phyloP scores from a whole-genome alignment of 2,888 invertebrate genomes.

The Mongoloraphidia duomilia region DNA sequence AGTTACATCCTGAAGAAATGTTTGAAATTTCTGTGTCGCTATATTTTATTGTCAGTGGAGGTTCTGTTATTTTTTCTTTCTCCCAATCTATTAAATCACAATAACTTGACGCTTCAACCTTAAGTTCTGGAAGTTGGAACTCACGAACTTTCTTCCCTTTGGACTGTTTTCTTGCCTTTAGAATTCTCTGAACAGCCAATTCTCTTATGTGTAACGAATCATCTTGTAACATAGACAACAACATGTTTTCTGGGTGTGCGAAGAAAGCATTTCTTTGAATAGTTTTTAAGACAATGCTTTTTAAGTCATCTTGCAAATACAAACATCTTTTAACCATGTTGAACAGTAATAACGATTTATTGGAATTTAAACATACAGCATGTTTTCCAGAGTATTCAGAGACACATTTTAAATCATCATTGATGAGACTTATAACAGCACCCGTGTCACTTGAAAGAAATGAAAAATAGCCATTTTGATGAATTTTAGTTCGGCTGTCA shows the following conservation, averaged over 20 bases:
- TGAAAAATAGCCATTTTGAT: too few species aligned
- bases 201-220: slow-evolving; percentile 3
- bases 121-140: slow-evolving; percentile 4
- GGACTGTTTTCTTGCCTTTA: slow-evolving; percentile 5
- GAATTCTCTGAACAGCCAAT: slow-evolving; percentile 3
- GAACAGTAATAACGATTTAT: too few species aligned
- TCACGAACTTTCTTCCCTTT: slow-evolving; percentile 4
- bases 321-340: slow-evolving; percentile 7
- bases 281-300: slow-evolving; percentile 1
- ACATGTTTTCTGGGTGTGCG: slow-evolving; percentile 11
- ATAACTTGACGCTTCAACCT: slow-evolving; percentile 5
- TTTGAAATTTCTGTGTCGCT: slow-evolving; percentile 7
- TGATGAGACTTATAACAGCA: too few species aligned
- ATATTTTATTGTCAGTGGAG: slow-evolving; percentile 6
- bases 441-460: too few species aligned
- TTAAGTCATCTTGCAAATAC: not conserved
- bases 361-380: too few species aligned
- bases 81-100: slow-evolving; percentile 6
- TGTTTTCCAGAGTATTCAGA: too few species aligned
- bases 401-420: too few species aligned
- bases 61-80: slow-evolving; percentile 5
- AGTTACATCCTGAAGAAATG: slow-evolving; percentile 1
- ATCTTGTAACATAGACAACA: slow-evolving; percentile 9
- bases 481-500: too few species aligned
- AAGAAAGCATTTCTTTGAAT: slow-evolving; percentile 12